A percentile compares a stretch with the other conserved stretches of the same genome.
These are phyloP conservation scores for Agrochola lota DNA, from an alignment of 2,888 invertebrate species.

Conservation along the genomic window DNA sequence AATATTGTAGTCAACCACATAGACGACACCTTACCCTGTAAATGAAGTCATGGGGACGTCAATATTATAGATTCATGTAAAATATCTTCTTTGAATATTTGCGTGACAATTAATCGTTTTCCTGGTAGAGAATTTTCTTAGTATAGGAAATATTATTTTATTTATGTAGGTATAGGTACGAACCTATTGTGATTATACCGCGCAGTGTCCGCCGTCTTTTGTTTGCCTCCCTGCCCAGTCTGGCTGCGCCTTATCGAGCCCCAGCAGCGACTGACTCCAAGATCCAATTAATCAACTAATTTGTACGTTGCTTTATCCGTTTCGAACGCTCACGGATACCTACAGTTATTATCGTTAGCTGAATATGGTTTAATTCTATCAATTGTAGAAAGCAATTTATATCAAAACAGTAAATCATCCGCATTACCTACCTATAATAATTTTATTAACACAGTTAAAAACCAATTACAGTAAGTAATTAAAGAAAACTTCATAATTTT, in stretches of 20 bases:
- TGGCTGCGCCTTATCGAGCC: constrained; percentile 62
- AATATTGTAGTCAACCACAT: constrained; percentile 41
- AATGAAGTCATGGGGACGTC: constrained; percentile 5
- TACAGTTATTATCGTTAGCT: constrained; percentile 17
- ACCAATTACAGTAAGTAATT: not conserved
- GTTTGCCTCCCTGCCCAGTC: constrained; percentile 39
- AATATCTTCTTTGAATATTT: not conserved
- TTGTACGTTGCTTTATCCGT: constrained; percentile 63
- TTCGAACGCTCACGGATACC: constrained; percentile 59
- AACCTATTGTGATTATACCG: constrained; percentile 4
- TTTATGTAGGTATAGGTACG: not conserved
- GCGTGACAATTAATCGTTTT: constrained; percentile 1
- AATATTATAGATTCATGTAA: constrained; percentile 3
- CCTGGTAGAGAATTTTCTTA: constrained; percentile 3
- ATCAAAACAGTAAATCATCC: not conserved
- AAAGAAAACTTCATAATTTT: not conserved
- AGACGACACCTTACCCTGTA: constrained; percentile 8
- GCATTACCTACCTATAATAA: not conserved
- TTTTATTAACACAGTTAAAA: not conserved
- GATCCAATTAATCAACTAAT: constrained; percentile 73
- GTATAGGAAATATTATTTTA: not conserved
- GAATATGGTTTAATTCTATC: constrained; percentile 11
- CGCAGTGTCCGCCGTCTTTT: constrained; percentile 45
- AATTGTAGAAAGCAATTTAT: not conserved
- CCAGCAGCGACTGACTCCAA: constrained; percentile 65